phyloP scores from a whole-genome alignment of 2,888 invertebrate species.

The Busseola fusca region DNA sequence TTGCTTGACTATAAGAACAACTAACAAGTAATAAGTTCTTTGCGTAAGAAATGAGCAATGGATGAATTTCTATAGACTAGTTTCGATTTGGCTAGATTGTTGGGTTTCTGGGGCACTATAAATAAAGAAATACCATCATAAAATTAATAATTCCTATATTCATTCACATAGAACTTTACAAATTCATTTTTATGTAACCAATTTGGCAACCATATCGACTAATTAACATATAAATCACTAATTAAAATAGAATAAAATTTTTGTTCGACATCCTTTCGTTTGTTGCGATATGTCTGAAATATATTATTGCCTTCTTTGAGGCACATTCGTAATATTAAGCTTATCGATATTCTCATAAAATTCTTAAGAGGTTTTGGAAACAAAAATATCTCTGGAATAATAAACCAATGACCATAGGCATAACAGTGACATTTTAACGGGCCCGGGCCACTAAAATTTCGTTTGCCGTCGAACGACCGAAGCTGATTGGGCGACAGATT shows the following conservation, averaged over 20 bases:
- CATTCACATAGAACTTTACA: conserved; percentile 20
- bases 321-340: conserved; percentile 22
- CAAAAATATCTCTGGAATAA: conserved; percentile 52
- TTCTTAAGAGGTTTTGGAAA: conserved; percentile 37
- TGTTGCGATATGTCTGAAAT: conserved; percentile 17
- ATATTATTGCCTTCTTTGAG: conserved; percentile 14
- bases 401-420: conserved; percentile 48
- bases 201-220: conserved; percentile 15
- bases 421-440: conserved; percentile 48
- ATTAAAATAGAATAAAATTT: conserved; percentile 43
- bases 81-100: neutral
- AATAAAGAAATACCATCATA: conserved; percentile 24
- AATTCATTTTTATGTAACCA: conserved; percentile 14
- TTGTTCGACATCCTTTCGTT: conserved; percentile 40
- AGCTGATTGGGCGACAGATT: conserved; percentile 52
- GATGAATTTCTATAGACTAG: neutral
- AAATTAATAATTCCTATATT: conserved; percentile 16
- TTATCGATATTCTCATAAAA: conserved; percentile 38
- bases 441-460: conserved; percentile 49
- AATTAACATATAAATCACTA: conserved; percentile 47
- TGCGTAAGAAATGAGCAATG: neutral
- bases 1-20: neutral
- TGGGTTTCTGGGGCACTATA: neutral
- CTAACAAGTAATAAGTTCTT: no score
- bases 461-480: conserved; percentile 41